Conservation (phyloP, 2,888 invertebrate species). For the Anagyrus pseudococci region DNA sequence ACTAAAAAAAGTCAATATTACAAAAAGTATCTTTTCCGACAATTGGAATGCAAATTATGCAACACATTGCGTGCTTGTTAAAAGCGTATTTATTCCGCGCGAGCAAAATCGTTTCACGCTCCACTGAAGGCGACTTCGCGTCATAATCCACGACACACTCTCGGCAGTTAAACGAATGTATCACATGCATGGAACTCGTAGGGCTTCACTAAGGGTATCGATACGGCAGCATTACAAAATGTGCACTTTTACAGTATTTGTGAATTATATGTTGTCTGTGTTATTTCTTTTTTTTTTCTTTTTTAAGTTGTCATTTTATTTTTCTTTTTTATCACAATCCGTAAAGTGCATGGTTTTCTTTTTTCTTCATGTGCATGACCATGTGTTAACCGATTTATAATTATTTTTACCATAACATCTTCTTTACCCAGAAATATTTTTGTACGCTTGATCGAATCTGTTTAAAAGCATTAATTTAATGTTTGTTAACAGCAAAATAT, state of each 20-base stretch:
- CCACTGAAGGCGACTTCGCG: slow-evolving; percentile 19
- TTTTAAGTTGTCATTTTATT: not conserved
- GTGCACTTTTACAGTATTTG: not conserved
- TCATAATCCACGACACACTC: slow-evolving; percentile 21
- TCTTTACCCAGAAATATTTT: no score
- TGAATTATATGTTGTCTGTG: slow-evolving; percentile 12
- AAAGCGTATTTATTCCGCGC: slow-evolving; percentile 22
- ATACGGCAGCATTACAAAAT: slow-evolving; percentile 17
- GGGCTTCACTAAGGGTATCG: slow-evolving; percentile 6
- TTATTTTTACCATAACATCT: no score
- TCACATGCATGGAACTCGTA: slow-evolving; percentile 16
- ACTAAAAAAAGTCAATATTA: not conserved
- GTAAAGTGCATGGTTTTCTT: not conserved
- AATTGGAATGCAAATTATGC: not conserved
- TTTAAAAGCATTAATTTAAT: no score
- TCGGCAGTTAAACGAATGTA: slow-evolving; percentile 20
- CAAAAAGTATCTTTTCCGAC: not conserved
- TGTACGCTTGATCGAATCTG: no score
- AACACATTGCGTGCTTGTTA: not conserved
- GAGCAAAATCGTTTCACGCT: slow-evolving; percentile 25
- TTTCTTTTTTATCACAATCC: not conserved
- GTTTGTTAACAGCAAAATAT: no score
- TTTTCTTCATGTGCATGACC: not conserved
- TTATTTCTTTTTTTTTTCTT: not conserved
- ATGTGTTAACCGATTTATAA: no score